A percentile compares a stretch with the other conserved stretches of the same genome.
Evolutionary conservation across 2,113 vertebrate genomes (phyloP).

Genomic region (Leiothrix lutea): DNA sequence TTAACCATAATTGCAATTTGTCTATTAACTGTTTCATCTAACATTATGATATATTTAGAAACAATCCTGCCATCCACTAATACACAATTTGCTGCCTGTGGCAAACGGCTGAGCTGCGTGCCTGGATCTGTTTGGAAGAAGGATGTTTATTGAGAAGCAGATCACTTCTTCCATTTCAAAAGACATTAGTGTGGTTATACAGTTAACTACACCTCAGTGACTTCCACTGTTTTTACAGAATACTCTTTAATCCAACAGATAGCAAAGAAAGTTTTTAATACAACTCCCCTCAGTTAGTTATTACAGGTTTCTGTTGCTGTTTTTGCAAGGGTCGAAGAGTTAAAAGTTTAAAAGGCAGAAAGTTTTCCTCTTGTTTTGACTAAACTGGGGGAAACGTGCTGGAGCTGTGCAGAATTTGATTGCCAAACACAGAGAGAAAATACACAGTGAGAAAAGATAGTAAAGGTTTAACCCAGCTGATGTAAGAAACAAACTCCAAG

Average conservation of each 20-base stretch:
- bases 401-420: constrained; percentile 7
- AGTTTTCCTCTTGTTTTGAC: constrained; percentile 48
- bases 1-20: constrained; percentile 53
- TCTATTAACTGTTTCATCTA: constrained; percentile 16
- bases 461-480: constrained; percentile 50
- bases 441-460: constrained; percentile 38
- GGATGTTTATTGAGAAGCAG: not conserved
- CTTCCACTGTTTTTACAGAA: constrained; percentile 39
- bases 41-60: constrained; percentile 12
- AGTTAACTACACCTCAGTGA: constrained; percentile 35
- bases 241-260: constrained; percentile 28
- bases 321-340: constrained; percentile 19
- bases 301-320: not conserved
- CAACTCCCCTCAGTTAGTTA: not conserved
- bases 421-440: constrained; percentile 26
- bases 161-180: constrained; percentile 25
- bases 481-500: constrained; percentile 44
- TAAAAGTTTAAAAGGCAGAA: constrained; percentile 49
- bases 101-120: not conserved
- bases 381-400: constrained; percentile 17
- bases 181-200: not conserved
- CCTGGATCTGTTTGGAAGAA: not conserved
- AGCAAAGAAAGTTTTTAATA: constrained; percentile 41
- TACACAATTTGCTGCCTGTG: not conserved
- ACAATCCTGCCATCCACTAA: not conserved